These are phyloP conservation scores for Limnodromus scolopaceus DNA, from an alignment of 2,797 vertebrate genomes.

Conservation along the genomic window DNA sequence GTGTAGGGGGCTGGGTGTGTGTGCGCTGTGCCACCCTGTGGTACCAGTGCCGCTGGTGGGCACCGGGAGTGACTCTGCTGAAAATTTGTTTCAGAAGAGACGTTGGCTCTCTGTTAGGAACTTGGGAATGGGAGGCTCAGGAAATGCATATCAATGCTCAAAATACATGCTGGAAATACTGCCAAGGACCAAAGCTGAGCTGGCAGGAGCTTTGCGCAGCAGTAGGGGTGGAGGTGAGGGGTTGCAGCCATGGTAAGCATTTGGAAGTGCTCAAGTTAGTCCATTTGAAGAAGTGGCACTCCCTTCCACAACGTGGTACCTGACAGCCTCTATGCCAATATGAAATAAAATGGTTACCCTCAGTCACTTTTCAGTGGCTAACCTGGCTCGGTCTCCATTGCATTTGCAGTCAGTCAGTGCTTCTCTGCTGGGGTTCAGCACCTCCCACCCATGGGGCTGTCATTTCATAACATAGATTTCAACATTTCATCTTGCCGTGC, in stretches of 20 bases:
- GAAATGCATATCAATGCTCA: neutral
- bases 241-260: neutral
- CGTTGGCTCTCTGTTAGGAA: neutral
- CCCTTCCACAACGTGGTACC: neutral
- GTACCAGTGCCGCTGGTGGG: rapidly evolving
- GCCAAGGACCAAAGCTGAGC: neutral
- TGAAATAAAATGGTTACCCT: neutral
- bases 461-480: neutral
- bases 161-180: neutral
- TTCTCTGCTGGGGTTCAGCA: neutral
- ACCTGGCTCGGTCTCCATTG: neutral
- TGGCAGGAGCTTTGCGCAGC: neutral
- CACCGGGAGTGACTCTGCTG: neutral
- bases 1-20: neutral
- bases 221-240: neutral
- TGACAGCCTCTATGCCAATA: neutral
- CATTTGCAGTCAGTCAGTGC: neutral
- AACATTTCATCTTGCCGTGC: rapidly evolving
- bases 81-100: neutral
- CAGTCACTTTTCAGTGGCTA: neutral
- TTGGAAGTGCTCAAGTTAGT: neutral
- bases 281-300: neutral
- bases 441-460: neutral
- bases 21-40: rapidly evolving
- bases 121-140: neutral